Base-by-base conservation (phyloP, 2,113 vertebrate species). In the Menura novaehollandiae region DNA sequence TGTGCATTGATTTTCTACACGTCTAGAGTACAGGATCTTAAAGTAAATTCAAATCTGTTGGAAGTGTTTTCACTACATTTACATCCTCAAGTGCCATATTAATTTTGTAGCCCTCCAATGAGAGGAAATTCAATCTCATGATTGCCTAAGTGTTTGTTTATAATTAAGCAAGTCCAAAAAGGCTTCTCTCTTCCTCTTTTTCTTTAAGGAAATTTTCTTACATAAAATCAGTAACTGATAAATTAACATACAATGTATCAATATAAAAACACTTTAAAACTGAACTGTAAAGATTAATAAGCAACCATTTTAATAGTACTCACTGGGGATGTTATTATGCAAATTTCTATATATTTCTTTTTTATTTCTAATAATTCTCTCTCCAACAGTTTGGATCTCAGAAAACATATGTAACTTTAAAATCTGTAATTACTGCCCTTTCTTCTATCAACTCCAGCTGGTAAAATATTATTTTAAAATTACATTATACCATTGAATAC, bases 31-130 rank as follows among this genome's bases (percentile, higher is more conserved):
- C 49, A 69, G 16, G 24, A 89, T 52, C 30, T 75, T 62, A 60
- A 87, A 85, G n/a, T 53, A 91, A 91, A 94, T 76, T 89, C 51
- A 80, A 89, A 93, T 89, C 22, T 93, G 15, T 24, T 91, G 30
- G 39, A 92, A 92, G 41, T 86, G 79, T 92, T 97, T 94, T 96
- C 83, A 63, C 22, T 83, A 53, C 60, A 94, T 91, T 92, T 91
- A 95, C 64, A 94, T 90, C 68, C 35, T 60, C 53, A 88, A 96
- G 93, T 95, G 64, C 20, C 44, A 59, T 74, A 93, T 88, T 95
- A 93, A 95, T 93, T 95, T 93, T 90, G 82, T 73, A 88, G 82
- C 78, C 94, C 85, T 93, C 63, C 90, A 92, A 94, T 86, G 60
- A 93, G 35, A 91, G 67, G 55, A 96, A 94, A 92, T 71, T 83